Evolutionary conservation across 1,140 invertebrate species (phyloP).

Genomic region (Drosophila kepulauana): DNA sequence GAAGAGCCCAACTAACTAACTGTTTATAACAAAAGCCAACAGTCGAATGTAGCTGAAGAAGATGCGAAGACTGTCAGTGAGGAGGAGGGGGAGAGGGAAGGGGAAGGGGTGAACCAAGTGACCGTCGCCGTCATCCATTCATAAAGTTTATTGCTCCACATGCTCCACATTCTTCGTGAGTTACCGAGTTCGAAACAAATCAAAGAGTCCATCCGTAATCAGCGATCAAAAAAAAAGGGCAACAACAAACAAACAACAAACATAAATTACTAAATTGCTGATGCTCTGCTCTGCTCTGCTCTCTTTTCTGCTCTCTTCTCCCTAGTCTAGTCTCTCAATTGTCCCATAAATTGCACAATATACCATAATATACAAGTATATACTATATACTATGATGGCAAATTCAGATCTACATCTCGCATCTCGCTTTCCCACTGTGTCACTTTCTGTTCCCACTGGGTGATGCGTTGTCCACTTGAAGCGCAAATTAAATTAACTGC

Average conservation of each 20-base stretch:
- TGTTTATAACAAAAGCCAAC: conserved; percentile 8
- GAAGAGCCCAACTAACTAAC: conserved; percentile 25
- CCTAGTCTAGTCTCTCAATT: conserved; percentile 26
- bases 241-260: conserved; percentile 3
- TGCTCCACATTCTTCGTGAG: conserved; percentile 53
- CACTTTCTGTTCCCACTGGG: not conserved
- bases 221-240: conserved; percentile 32
- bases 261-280: conserved; percentile 53
- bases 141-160: conserved; percentile 71
- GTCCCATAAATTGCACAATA: conserved; percentile 11
- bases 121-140: conserved; percentile 36
- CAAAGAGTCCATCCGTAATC: conserved; percentile 54
- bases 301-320: not conserved
- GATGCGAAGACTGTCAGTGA: not conserved
- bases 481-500: conserved; percentile 52
- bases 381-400: too few relatives aligned
- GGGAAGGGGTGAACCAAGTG: conserved; percentile 8
- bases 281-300: not conserved
- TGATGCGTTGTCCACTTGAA: conserved; percentile 8
- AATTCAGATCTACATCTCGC: too few relatives aligned
- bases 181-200: conserved; percentile 19
- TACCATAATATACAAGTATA: not conserved
- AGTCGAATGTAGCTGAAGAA: not conserved
- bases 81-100: not conserved
- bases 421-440: not conserved